These are phyloP conservation scores for Odontomyia ornata DNA, from an alignment of 2,888 invertebrate species.

Conservation along the genomic window DNA sequence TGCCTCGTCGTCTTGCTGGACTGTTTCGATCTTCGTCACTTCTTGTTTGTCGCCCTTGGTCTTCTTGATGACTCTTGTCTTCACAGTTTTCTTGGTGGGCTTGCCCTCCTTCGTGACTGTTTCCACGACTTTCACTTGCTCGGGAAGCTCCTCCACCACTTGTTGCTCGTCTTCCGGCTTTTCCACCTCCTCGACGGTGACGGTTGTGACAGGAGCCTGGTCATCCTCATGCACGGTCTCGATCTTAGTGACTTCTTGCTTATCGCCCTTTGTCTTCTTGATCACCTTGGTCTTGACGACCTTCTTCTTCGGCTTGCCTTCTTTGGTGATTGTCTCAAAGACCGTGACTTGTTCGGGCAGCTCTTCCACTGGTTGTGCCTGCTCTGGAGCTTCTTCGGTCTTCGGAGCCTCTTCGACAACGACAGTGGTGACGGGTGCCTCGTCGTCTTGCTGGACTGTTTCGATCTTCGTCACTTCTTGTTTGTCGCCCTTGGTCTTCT, in stretches of 20 bases:
- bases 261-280: slow-evolving; percentile 61
- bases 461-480: slow-evolving; percentile 65
- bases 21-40: slow-evolving; percentile 58
- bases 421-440: slow-evolving; percentile 59
- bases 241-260: slow-evolving; percentile 63
- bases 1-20: slow-evolving; percentile 59
- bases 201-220: slow-evolving; percentile 58
- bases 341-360: slow-evolving; percentile 59
- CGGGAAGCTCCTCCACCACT: slow-evolving; percentile 52
- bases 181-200: slow-evolving; percentile 50
- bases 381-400: neutral
- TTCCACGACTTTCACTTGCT: slow-evolving; percentile 53
- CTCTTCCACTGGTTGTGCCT: slow-evolving; percentile 46
- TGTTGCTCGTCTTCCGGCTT: neutral
- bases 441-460: slow-evolving; percentile 61
- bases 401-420: slow-evolving; percentile 52
- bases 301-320: slow-evolving; percentile 58
- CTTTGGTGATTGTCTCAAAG: slow-evolving; percentile 57
- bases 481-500: slow-evolving; percentile 62
- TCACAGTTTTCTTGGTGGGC: slow-evolving; percentile 53
- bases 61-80: slow-evolving; percentile 52
- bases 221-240: slow-evolving; percentile 60
- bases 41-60: slow-evolving; percentile 54
- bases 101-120: slow-evolving; percentile 55
- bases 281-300: slow-evolving; percentile 61